Conservation (phyloP, 2,888 invertebrate genomes). For the Athalia circularis region DNA sequence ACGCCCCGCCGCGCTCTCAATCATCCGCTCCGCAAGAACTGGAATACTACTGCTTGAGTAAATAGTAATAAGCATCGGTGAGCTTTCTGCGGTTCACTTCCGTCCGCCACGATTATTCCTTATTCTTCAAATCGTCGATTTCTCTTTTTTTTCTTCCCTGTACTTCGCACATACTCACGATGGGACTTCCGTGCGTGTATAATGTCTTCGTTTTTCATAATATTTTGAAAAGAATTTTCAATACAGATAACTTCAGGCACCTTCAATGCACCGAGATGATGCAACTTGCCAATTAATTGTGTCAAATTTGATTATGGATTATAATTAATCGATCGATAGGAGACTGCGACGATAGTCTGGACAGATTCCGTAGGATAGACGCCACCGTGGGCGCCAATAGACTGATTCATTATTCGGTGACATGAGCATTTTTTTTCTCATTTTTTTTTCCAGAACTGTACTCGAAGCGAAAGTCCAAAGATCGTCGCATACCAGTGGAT, state of each 20-base stretch:
- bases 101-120: too few relatives aligned
- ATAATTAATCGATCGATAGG: conserved; percentile 16
- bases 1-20: conserved; percentile 8
- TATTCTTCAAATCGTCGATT: too few relatives aligned
- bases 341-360: background rate
- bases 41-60: background rate
- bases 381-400: conserved; percentile 14
- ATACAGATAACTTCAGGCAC: too few relatives aligned
- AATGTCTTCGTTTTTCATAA: too few relatives aligned
- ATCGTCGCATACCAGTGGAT: background rate
- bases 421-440: background rate
- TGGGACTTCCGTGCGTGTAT: too few relatives aligned
- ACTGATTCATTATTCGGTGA: conserved; percentile 32
- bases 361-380: background rate
- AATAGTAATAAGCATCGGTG: background rate
- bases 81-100: too few relatives aligned
- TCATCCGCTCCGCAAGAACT: background rate
- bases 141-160: too few relatives aligned
- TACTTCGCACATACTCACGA: too few relatives aligned
- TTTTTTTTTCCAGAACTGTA: background rate
- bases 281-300: too few relatives aligned
- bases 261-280: too few relatives aligned
- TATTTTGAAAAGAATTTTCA: too few relatives aligned
- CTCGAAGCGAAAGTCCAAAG: conserved; percentile 22
- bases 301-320: background rate